A percentile compares a stretch with the other conserved stretches of the same genome.
These are phyloP conservation scores for Eulemur albifrons DNA, from an alignment of 2,797 vertebrate species.

Conservation along the genomic window DNA sequence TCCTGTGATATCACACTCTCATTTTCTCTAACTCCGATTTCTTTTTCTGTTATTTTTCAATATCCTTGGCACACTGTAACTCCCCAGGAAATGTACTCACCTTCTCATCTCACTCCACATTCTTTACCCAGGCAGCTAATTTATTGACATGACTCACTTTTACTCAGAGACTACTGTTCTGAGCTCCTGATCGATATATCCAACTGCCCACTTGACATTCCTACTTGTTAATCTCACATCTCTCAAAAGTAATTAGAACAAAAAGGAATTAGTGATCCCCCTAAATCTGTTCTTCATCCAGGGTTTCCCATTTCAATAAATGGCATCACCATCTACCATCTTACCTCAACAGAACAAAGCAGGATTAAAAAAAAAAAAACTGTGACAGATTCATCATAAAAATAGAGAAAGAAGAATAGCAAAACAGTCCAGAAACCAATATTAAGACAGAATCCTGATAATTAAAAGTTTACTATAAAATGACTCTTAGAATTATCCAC, in stretches of 20 bases:
- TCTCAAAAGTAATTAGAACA: constrained; percentile 43
- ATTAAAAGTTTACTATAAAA: constrained; percentile 31
- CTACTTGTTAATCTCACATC: not conserved
- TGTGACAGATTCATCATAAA: not conserved
- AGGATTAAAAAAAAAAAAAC: not conserved
- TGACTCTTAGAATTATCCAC: not conserved
- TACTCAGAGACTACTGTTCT: constrained; percentile 3
- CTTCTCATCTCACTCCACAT: not conserved
- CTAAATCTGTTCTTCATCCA: constrained; percentile 7
- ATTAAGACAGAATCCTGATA: not conserved
- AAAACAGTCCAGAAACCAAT: constrained; percentile 18
- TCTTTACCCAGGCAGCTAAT: not conserved
- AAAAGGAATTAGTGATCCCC: not conserved
- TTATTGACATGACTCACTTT: not conserved
- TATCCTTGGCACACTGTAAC: not conserved
- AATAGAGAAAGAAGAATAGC: not conserved
- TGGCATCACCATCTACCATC: not conserved
- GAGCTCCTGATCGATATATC: not conserved
- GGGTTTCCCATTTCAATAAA: constrained; percentile 11
- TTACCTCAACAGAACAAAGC: constrained; percentile 7
- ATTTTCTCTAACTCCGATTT: not conserved
- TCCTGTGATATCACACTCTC: not conserved
- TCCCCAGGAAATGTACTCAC: not conserved
- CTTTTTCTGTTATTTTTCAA: not conserved
- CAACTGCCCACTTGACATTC: not conserved